Base-by-base conservation (phyloP, 2,797 vertebrate genomes). In the Chelmon rostratus region DNA sequence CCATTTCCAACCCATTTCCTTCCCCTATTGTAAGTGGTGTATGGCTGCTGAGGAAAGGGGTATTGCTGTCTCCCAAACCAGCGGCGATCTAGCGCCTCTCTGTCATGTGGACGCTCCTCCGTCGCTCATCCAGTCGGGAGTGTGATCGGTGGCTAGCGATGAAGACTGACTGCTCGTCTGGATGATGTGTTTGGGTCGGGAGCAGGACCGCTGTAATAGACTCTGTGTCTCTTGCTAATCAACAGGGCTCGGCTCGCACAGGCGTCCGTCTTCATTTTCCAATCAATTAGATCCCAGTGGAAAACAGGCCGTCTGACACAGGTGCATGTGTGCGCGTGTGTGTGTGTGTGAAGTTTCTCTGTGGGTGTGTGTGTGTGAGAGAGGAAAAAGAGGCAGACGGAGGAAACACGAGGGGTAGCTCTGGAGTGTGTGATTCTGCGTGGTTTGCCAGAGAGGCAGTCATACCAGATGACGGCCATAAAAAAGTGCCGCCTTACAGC, bases 1-100 rank as follows among this genome's bases (percentile, higher is more conserved):
- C 88, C 62, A 66, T 82, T 91, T 86, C 78, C 84, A 85, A 87
- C 71, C 78, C 78, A 84, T 90, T 91, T 90, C 81, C 86, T 85
- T 61, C 73, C 56, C 59, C 62, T 38, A 38, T 33, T 85, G 50
- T 86, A 84, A 83, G 76, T 73, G 37, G 47, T 66, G 57, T 59
- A 53, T 78, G 19, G 31, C 83, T 64, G 61, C 73, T 31, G 28
- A 68, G 53, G 59, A 69, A 44, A 82, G 15, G 68, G 52, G 58
- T 19, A 57, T 49, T 46, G 54, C 78, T 72, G 62, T 77, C 53
- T 65, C 63, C 69, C 57, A 80, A 82, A 80, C 61, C 42, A 42
- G 56, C 13, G 47, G 61, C 21, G 71, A 82, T 66, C 37, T 40
- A n/a, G 56, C 15, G 23, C 35, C 40, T 52, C 58, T 68, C 23